Conservation (phyloP, 2,888 invertebrate genomes). For the Ormyrus rosae region DNA sequence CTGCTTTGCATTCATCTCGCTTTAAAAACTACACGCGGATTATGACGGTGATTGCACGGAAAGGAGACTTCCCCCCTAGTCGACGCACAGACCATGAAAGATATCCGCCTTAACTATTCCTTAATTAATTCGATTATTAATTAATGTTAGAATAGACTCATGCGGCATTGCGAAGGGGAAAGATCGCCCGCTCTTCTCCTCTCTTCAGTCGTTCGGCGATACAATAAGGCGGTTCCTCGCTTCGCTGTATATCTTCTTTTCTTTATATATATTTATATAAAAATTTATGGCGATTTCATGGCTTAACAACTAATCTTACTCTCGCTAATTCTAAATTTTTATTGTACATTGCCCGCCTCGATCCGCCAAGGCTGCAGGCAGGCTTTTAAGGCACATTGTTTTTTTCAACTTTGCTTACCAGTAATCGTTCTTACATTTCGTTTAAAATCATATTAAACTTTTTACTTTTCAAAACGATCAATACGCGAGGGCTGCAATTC, state of each 20-base stretch:
- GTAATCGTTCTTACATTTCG: neutral
- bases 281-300: slow-evolving; percentile 74
- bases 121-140: slow-evolving; percentile 63
- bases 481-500: neutral
- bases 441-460: slow-evolving; percentile 8
- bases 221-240: slow-evolving; percentile 42
- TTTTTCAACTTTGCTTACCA: slow-evolving; percentile 42
- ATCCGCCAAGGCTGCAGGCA: slow-evolving; percentile 57
- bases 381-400: slow-evolving; percentile 58
- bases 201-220: slow-evolving; percentile 64
- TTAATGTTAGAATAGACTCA: slow-evolving; percentile 63
- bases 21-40: slow-evolving; percentile 38
- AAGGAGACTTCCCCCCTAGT: slow-evolving; percentile 24
- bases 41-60: slow-evolving; percentile 53
- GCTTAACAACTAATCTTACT: slow-evolving; percentile 66
- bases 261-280: slow-evolving; percentile 63
- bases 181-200: slow-evolving; percentile 54
- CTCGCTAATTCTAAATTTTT: slow-evolving; percentile 54
- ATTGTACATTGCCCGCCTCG: slow-evolving; percentile 70
- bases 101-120: slow-evolving; percentile 50
- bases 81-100: neutral
- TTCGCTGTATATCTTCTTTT: neutral
- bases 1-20: neutral
- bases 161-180: slow-evolving; percentile 60
- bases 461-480: neutral